A percentile compares a stretch with the other conserved stretches of the same genome.
phyloP scores from a whole-genome alignment of 1,140 invertebrate species.

The Eupeodes corollae region DNA sequence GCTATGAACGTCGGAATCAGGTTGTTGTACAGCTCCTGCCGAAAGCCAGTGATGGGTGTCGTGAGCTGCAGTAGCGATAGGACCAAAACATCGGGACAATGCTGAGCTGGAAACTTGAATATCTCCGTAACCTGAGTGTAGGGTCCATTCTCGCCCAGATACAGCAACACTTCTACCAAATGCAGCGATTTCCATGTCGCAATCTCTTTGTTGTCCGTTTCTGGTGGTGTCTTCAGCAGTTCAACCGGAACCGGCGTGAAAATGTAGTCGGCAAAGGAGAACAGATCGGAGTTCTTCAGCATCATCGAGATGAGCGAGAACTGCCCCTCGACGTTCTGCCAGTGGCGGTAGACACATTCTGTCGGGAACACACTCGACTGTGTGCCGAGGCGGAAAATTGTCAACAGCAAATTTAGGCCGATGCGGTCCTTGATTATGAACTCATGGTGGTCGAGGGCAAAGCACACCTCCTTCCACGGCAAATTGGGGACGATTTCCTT shows the following conservation, averaged over 20 bases:
- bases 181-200: slow-evolving; percentile 85
- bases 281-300: slow-evolving; percentile 83
- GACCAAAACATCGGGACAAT: slow-evolving; percentile 87
- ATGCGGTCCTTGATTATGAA: slow-evolving; percentile 80
- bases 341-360: slow-evolving; percentile 77
- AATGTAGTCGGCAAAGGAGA: slow-evolving; percentile 86
- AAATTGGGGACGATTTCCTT: slow-evolving; percentile 79
- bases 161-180: slow-evolving; percentile 76
- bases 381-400: slow-evolving; percentile 65
- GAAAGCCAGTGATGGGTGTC: slow-evolving; percentile 57
- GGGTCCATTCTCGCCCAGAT: slow-evolving; percentile 76
- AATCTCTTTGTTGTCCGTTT: slow-evolving; percentile 85
- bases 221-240: slow-evolving; percentile 82
- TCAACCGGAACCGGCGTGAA: slow-evolving; percentile 77
- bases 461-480: slow-evolving; percentile 85
- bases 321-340: slow-evolving; percentile 89
- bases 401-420: slow-evolving; percentile 69
- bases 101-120: slow-evolving; percentile 83
- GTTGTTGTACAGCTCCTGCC: slow-evolving; percentile 74
- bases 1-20: slow-evolving; percentile 84
- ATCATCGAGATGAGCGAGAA: slow-evolving; percentile 78
- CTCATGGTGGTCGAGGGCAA: slow-evolving; percentile 74
- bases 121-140: slow-evolving; percentile 74
- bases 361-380: slow-evolving; percentile 75
- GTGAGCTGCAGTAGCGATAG: slow-evolving; percentile 76